Conservation (phyloP, 37 sponge, comb jelly and placozoan genomes). For the Cladorhizidae sp. region DNA sequence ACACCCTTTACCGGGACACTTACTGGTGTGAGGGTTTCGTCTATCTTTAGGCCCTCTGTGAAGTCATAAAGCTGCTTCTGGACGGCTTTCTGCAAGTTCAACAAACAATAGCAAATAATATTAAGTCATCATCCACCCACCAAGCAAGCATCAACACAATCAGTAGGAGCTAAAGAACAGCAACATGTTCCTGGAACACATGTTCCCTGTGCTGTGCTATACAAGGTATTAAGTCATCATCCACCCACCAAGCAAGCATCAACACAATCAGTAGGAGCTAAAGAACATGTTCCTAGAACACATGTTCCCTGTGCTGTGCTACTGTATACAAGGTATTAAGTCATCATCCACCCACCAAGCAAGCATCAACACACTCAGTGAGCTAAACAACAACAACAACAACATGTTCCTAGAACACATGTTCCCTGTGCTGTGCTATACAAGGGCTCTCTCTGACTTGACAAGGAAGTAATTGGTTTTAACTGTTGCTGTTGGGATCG, state of each 20-base stretch:
- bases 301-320: too few species aligned
- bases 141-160: background rate
- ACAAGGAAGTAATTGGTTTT: too few species aligned
- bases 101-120: background rate
- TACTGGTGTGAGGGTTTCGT: slow-evolving; percentile 57
- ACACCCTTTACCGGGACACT: background rate
- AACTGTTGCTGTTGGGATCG: too few species aligned
- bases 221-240: background rate
- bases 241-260: background rate
- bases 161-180: background rate
- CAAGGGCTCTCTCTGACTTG: too few species aligned
- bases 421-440: too few species aligned
- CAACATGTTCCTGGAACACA: too few species aligned
- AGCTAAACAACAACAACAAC: background rate
- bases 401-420: too few species aligned
- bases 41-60: slow-evolving; percentile 52
- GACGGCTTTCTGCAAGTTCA: slow-evolving; percentile 29
- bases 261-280: background rate
- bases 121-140: background rate
- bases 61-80: slow-evolving; percentile 69
- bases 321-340: too few species aligned
- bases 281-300: too few species aligned
- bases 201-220: too few species aligned
- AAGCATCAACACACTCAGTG: background rate
- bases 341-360: too few species aligned